Evolutionary conservation across 2,888 invertebrate species (phyloP).

Genomic region (Dorcus parallelipipedus): DNA sequence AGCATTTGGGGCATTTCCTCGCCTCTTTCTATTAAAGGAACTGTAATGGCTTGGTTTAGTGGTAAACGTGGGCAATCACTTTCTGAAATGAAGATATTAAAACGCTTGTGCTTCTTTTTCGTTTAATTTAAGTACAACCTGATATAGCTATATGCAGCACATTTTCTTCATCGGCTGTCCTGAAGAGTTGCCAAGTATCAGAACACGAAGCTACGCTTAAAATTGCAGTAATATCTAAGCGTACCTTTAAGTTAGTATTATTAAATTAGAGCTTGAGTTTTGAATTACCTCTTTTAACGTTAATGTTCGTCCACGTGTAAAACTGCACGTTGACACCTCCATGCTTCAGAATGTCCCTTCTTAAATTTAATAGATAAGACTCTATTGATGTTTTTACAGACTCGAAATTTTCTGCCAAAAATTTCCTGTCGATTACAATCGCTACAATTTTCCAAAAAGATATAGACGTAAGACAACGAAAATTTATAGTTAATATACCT

Average conservation of each 20-base stretch:
- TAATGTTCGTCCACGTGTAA: conserved; percentile 65
- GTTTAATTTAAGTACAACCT: conserved; percentile 32
- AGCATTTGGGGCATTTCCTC: conserved; percentile 76
- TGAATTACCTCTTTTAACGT: conserved; percentile 64
- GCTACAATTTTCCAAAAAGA: conserved; percentile 49
- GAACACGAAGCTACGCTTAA: conserved; percentile 72
- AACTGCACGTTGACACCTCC: conserved; percentile 68
- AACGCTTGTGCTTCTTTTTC: background rate
- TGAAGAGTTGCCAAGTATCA: conserved; percentile 71
- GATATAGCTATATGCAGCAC: conserved; percentile 72
- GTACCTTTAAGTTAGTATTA: background rate
- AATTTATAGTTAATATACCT: conserved; percentile 53
- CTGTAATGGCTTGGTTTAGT: conserved; percentile 62
- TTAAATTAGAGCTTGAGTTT: conserved; percentile 1
- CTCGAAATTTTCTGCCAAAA: conserved; percentile 61
- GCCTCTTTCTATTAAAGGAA: conserved; percentile 65
- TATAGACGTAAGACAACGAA: background rate
- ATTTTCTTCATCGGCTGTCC: conserved; percentile 59
- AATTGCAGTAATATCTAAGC: conserved; percentile 66
- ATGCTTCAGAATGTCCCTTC: conserved; percentile 62
- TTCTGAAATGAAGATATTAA: conserved; percentile 48
- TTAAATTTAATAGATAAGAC: conserved; percentile 49
- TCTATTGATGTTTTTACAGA: conserved; percentile 61
- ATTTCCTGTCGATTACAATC: conserved; percentile 67
- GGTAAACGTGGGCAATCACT: conserved; percentile 77